phyloP scores from a whole-genome alignment of 2,888 invertebrate genomes.

The Aphodius sticticus region DNA sequence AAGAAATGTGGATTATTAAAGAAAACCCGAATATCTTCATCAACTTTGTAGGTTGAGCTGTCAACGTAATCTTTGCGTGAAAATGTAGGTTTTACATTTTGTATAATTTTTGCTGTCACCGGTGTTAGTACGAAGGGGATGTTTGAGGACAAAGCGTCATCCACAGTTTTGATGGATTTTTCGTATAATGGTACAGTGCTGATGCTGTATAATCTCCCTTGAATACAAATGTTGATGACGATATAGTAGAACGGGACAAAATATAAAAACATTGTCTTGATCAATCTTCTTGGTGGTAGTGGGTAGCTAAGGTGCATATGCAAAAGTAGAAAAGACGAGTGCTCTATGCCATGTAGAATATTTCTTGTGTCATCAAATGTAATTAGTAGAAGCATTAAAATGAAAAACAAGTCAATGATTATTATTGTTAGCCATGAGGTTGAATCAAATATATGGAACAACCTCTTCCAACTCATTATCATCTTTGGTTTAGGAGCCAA shows the following conservation, averaged over 20 bases:
- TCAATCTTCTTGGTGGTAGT: neutral
- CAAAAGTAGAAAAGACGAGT: neutral
- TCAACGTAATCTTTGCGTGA: too few relatives aligned
- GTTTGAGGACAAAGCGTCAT: neutral
- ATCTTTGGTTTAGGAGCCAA: neutral
- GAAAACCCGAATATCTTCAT: too few relatives aligned
- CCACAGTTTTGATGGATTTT: neutral
- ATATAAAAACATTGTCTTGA: neutral
- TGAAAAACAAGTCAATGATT: neutral
- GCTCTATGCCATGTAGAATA: neutral
- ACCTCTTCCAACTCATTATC: neutral
- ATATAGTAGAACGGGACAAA: neutral
- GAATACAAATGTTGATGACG: neutral
- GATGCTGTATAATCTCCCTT: constrained; percentile 4
- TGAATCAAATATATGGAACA: neutral
- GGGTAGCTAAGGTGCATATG: neutral
- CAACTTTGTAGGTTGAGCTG: too few relatives aligned
- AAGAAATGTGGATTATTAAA: too few relatives aligned
- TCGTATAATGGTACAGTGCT: neutral
- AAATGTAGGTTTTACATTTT: too few relatives aligned
- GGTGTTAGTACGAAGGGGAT: too few relatives aligned
- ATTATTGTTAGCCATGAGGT: neutral
- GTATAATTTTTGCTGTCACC: too few relatives aligned
- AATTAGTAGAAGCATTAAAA: neutral
- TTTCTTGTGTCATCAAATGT: neutral